A percentile compares a stretch with the other conserved stretches of the same genome.
These are phyloP conservation scores for Ostrea denselamellosa DNA, from an alignment of 1,140 invertebrate species.

Conservation along the genomic window DNA sequence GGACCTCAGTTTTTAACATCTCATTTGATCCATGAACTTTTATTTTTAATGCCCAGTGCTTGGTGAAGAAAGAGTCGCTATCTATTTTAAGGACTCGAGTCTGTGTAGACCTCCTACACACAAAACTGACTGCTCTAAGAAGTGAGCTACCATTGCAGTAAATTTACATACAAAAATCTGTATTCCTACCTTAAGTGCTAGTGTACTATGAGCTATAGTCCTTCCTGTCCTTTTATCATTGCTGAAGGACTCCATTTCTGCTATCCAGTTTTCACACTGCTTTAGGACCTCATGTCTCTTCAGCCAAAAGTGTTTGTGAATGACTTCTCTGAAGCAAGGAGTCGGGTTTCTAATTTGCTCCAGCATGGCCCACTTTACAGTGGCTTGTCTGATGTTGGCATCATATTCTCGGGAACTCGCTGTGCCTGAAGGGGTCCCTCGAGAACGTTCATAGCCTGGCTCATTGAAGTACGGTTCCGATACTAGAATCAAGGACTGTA, in stretches of 20 bases:
- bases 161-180: too few relatives aligned
- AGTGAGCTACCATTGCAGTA: too few relatives aligned
- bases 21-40: too few relatives aligned
- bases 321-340: slow-evolving; percentile 96
- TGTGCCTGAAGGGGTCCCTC: slow-evolving; percentile 92
- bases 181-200: slow-evolving; percentile 85
- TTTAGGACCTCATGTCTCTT: slow-evolving; percentile 93
- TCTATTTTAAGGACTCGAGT: too few relatives aligned
- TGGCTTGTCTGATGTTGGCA: slow-evolving; percentile 96
- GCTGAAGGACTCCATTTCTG: slow-evolving; percentile 88
- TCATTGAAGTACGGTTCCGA: slow-evolving; percentile 99
- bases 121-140: too few relatives aligned
- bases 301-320: slow-evolving; percentile 96
- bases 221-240: slow-evolving; percentile 85
- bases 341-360: slow-evolving; percentile 94
- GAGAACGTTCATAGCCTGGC: slow-evolving; percentile 95
- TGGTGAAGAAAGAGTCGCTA: too few relatives aligned
- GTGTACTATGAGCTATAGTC: slow-evolving; percentile 87
- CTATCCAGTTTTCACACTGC: slow-evolving; percentile 94
- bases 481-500: slow-evolving; percentile 96
- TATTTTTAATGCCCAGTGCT: too few relatives aligned
- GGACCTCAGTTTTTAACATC: too few relatives aligned
- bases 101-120: too few relatives aligned
- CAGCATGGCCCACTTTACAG: slow-evolving; percentile 96
- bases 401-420: slow-evolving; percentile 94